Evolutionary conservation across 1,140 invertebrate genomes (phyloP).

Genomic region (Drosophila bifasciata): DNA sequence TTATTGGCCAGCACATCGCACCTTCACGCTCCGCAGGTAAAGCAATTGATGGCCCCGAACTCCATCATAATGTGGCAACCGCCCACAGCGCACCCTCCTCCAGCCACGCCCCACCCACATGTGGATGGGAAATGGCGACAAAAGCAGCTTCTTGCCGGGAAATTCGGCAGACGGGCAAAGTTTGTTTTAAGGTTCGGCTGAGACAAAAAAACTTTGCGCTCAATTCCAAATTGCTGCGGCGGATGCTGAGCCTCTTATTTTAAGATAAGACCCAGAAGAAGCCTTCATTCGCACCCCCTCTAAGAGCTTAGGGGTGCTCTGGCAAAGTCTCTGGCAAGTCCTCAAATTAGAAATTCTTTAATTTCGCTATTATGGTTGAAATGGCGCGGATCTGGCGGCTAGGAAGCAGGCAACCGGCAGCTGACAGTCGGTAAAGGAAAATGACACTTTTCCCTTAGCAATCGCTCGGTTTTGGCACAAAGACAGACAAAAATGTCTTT

Average conservation of each 20-base stretch:
- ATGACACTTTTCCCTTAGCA: not conserved
- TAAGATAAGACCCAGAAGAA: constrained; percentile 54
- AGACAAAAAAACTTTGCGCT: constrained; percentile 57
- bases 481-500: too few species aligned
- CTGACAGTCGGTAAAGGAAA: not conserved
- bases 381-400: not conserved
- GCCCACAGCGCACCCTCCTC: not conserved
- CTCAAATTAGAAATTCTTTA: constrained; percentile 47
- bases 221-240: constrained; percentile 57
- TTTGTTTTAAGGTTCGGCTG: constrained; percentile 32
- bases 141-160: constrained; percentile 41
- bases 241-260: constrained; percentile 59
- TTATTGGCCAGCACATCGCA: constrained; percentile 49
- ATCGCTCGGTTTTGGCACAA: too few species aligned
- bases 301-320: constrained; percentile 7
- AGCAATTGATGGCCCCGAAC: constrained; percentile 54
- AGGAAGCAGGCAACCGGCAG: too few species aligned
- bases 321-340: constrained; percentile 39
- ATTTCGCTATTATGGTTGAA: constrained; percentile 19
- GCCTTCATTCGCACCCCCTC: constrained; percentile 25
- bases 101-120: not conserved
- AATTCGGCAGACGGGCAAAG: constrained; percentile 61
- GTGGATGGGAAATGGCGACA: constrained; percentile 32
- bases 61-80: constrained; percentile 47
- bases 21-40: constrained; percentile 31